These are phyloP conservation scores for Brachycybe producta DNA, from an alignment of 2,888 invertebrate genomes.

Conservation along the genomic window DNA sequence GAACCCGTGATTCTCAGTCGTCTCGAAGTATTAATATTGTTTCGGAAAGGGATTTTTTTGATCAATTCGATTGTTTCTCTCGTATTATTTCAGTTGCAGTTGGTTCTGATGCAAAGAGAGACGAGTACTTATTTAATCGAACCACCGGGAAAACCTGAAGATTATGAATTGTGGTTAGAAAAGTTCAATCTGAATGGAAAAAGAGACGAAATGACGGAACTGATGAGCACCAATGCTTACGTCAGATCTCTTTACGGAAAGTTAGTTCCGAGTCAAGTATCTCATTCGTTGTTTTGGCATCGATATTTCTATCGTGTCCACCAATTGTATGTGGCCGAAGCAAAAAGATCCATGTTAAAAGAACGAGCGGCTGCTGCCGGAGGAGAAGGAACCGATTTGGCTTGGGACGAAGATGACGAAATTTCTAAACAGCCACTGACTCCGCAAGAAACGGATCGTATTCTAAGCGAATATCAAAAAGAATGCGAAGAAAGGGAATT, in stretches of 20 bases:
- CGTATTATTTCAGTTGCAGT: slow-evolving; percentile 43
- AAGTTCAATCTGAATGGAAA: slow-evolving; percentile 39
- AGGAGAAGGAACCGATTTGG: slow-evolving; percentile 28
- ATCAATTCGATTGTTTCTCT: background rate
- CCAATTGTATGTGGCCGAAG: slow-evolving; percentile 57
- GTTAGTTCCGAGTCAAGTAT: slow-evolving; percentile 45
- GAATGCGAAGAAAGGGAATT: slow-evolving; percentile 14
- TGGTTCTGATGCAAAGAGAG: slow-evolving; percentile 56
- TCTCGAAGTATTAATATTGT: slow-evolving; percentile 43
- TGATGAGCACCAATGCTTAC: slow-evolving; percentile 46
- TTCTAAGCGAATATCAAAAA: slow-evolving; percentile 13
- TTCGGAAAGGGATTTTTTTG: background rate
- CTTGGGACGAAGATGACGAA: slow-evolving; percentile 30
- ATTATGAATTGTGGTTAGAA: slow-evolving; percentile 47
- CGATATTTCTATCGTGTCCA: slow-evolving; percentile 69
- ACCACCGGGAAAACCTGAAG: slow-evolving; percentile 44
- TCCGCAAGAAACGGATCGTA: slow-evolving; percentile 14
- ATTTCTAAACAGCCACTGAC: slow-evolving; percentile 5
- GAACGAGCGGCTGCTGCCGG: slow-evolving; percentile 31
- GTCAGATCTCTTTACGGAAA: slow-evolving; percentile 48
- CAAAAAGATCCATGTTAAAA: slow-evolving; percentile 47
- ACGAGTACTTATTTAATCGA: slow-evolving; percentile 59
- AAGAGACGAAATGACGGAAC: slow-evolving; percentile 46
- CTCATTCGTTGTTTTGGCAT: slow-evolving; percentile 66
- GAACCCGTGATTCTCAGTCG: slow-evolving; percentile 52